These are phyloP conservation scores for Zhuqinia jingwanae DNA, from an alignment of 2,888 invertebrate species.

Conservation along the genomic window DNA sequence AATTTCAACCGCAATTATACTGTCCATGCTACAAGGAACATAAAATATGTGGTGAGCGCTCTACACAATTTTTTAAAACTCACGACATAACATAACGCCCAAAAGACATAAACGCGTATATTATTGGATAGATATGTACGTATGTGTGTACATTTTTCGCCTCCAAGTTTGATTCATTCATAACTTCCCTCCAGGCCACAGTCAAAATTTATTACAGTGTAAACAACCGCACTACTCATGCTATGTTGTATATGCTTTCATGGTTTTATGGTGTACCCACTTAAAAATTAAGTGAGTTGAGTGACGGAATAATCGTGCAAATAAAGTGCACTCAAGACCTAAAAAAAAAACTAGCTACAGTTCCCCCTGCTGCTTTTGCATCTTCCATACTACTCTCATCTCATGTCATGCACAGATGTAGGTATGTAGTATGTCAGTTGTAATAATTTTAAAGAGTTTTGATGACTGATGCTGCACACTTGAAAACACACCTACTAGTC, in stretches of 20 bases:
- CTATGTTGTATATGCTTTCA: too few relatives aligned
- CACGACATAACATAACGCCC: too few relatives aligned
- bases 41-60: too few relatives aligned
- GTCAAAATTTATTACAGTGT: conserved; percentile 41
- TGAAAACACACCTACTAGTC: background rate
- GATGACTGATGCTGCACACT: background rate
- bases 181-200: background rate
- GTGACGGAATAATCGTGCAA: conserved; percentile 2
- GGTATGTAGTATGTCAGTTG: too few relatives aligned
- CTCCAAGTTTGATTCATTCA: background rate
- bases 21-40: too few relatives aligned
- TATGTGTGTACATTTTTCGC: too few relatives aligned
- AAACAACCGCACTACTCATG: conserved; percentile 11
- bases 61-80: too few relatives aligned
- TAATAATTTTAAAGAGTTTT: too few relatives aligned
- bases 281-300: background rate
- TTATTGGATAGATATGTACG: too few relatives aligned
- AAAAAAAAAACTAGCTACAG: background rate
- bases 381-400: background rate
- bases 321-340: background rate
- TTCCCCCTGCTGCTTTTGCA: background rate
- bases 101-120: too few relatives aligned
- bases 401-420: too few relatives aligned
- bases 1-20: too few relatives aligned
- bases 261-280: background rate